Evolutionary conservation across 2,888 invertebrate genomes (phyloP).

Genomic region (Apodemia hepburni): DNA sequence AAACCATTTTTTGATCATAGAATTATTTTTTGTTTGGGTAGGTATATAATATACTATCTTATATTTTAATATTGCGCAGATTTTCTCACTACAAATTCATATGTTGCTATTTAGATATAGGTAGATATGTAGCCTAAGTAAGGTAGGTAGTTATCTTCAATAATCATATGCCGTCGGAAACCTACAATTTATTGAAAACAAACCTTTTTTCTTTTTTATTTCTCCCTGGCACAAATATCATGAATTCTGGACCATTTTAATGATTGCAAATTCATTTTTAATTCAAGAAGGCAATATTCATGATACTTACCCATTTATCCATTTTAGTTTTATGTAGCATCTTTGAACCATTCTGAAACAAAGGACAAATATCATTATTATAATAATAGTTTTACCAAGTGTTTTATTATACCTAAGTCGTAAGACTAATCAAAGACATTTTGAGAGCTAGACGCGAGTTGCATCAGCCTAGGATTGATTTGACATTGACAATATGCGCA

Average conservation of each 20-base stretch:
- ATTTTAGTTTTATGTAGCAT: not conserved
- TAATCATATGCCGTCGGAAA: not conserved
- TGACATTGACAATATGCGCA: constrained; percentile 76
- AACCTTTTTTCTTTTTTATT: too few relatives aligned
- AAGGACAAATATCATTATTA: constrained; percentile 3
- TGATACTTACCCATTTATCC: constrained; percentile 8
- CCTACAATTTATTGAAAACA: too few relatives aligned
- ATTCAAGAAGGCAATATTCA: not conserved
- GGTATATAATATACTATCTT: too few relatives aligned
- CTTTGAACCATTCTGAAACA: constrained; percentile 9
- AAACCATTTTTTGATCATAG: too few relatives aligned
- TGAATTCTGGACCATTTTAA: too few relatives aligned
- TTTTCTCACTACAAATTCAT: too few relatives aligned
- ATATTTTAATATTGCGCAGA: too few relatives aligned
- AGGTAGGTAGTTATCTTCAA: too few relatives aligned
- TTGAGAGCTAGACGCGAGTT: constrained; percentile 40
- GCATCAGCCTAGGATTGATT: constrained; percentile 78
- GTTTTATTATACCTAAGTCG: constrained; percentile 10
- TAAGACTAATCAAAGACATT: constrained; percentile 3
- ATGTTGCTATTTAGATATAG: too few relatives aligned
- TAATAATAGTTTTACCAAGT: not conserved
- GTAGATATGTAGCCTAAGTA: too few relatives aligned
- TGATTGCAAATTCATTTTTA: not conserved
- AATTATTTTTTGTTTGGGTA: too few relatives aligned
- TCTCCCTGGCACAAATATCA: not conserved